These are phyloP conservation scores for Aphidius gifuensis DNA, from an alignment of 1,140 invertebrate genomes.

Conservation along the genomic window DNA sequence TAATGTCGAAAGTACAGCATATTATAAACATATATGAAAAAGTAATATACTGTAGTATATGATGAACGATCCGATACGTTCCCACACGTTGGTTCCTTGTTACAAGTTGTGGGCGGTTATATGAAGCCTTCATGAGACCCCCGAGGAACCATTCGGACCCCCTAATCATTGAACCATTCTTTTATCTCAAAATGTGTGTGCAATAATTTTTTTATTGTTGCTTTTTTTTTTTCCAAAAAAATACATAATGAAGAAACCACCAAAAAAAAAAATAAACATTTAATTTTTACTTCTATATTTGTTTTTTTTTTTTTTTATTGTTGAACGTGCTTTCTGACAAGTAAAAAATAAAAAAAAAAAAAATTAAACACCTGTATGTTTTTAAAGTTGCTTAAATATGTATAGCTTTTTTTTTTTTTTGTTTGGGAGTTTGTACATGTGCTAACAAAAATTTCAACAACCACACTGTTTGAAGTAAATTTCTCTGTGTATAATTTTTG, in stretches of 20 bases:
- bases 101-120: constrained; percentile 45
- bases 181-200: neutral
- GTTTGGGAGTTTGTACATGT: too few species aligned
- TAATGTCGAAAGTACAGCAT: too few species aligned
- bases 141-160: constrained; percentile 32
- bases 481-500: too few species aligned
- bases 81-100: constrained; percentile 43
- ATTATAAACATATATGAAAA: constrained; percentile 13
- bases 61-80: constrained; percentile 53
- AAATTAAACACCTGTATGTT: too few species aligned
- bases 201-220: neutral
- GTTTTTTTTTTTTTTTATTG: neutral
- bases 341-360: too few species aligned
- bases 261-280: too few species aligned
- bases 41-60: constrained; percentile 39
- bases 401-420: too few species aligned
- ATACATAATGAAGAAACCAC: too few species aligned
- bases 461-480: too few species aligned
- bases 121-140: constrained; percentile 19
- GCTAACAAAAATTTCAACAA: too few species aligned
- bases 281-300: neutral
- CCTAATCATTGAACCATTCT: constrained; percentile 50
- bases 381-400: too few species aligned
- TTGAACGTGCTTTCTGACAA: too few species aligned
- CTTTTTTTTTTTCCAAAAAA: neutral